Evolutionary conservation across 2,113 vertebrate species (phyloP).

Genomic region (Onychostruthus taczanowskii): DNA sequence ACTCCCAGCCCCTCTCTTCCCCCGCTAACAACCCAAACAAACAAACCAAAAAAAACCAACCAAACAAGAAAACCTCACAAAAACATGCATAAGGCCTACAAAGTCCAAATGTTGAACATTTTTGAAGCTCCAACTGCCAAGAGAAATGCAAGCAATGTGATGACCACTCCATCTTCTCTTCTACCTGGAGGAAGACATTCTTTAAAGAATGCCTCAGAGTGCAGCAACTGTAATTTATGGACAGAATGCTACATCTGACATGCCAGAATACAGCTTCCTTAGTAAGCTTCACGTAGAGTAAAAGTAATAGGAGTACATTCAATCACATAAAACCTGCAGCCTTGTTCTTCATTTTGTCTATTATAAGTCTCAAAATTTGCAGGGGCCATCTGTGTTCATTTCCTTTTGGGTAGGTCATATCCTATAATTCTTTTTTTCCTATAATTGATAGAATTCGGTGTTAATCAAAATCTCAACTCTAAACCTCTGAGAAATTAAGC

Average conservation of each 20-base stretch:
- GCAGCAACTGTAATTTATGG: not conserved
- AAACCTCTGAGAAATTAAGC: not conserved
- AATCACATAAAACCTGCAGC: not conserved
- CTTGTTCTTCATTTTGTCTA: not conserved
- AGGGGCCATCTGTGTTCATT: not conserved
- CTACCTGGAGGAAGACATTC: not conserved
- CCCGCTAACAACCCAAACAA: accelerated
- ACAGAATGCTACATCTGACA: not conserved
- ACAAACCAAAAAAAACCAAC: not conserved
- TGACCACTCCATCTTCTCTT: not conserved
- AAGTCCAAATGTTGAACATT: not conserved
- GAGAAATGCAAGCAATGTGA: not conserved
- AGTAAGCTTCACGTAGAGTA: not conserved
- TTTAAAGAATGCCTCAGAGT: not conserved
- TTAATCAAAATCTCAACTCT: not conserved
- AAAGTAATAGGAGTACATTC: not conserved
- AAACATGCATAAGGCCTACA: not conserved
- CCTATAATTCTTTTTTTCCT: not conserved
- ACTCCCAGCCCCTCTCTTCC: accelerated
- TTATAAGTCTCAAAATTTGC: not conserved
- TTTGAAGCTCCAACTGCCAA: not conserved
- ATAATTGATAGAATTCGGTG: not conserved
- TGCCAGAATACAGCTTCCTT: not conserved
- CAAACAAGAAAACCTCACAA: not conserved
- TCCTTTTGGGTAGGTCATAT: not conserved